Evolutionary conservation across 2,113 vertebrate genomes (phyloP).

Genomic region (Butorides virescens): DNA sequence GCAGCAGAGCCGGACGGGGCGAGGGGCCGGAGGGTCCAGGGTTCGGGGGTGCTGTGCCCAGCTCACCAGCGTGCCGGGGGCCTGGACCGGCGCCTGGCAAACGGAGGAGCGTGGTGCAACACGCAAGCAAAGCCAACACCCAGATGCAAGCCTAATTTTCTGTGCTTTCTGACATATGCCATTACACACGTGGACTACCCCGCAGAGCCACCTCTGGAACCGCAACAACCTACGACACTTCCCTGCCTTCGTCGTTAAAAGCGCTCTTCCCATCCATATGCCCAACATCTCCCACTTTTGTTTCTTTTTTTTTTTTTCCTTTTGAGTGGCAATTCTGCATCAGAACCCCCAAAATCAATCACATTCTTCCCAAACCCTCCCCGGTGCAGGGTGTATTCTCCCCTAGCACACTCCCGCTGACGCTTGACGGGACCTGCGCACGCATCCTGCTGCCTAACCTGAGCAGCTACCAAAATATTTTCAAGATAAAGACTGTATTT

Average conservation of each 20-base stretch:
- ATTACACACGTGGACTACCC: fast-evolving
- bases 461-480: not conserved
- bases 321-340: not conserved
- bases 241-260: not conserved
- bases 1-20: not conserved
- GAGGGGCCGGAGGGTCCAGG: not conserved
- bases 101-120: not conserved
- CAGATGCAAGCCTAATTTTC: not conserved
- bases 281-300: not conserved
- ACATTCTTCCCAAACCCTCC: not conserved
- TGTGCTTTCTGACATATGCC: not conserved
- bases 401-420: not conserved
- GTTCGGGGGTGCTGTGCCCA: not conserved
- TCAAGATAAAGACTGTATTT: fast-evolving
- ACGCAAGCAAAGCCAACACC: not conserved
- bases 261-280: not conserved
- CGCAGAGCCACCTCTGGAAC: fast-evolving
- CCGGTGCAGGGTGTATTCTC: not conserved
- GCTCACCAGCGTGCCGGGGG: not conserved
- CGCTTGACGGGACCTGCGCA: fast-evolving
- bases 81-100: not conserved
- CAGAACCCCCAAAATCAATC: not conserved
- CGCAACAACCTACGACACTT: not conserved
- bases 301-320: no score
- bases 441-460: not conserved